Conservation (phyloP, 2,113 vertebrate species). For the Excalfactoria chinensis region DNA sequence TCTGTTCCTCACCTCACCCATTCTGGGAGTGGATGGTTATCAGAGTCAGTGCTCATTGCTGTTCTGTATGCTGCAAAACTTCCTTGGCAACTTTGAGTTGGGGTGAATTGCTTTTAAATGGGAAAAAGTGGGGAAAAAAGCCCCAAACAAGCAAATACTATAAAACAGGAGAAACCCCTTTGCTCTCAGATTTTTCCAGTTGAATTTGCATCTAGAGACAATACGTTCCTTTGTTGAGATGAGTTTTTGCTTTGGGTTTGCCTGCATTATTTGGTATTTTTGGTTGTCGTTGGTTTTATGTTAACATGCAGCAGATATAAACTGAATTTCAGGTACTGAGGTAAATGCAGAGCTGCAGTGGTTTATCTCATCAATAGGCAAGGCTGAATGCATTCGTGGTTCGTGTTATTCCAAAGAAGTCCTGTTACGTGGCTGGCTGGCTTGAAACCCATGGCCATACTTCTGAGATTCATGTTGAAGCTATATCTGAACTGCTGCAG, state of each 20-base stretch:
- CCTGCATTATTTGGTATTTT: neutral
- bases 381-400: neutral
- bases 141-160: neutral
- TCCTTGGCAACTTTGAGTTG: neutral
- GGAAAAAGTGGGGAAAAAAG: neutral
- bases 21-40: neutral
- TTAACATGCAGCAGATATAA: neutral
- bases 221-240: neutral
- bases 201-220: neutral
- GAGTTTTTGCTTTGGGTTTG: neutral
- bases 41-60: neutral
- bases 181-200: neutral
- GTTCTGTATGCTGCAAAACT: neutral
- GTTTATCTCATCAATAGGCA: rapidly evolving
- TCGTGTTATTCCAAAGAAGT: neutral
- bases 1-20: neutral
- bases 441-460: neutral
- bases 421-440: neutral
- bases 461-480: neutral
- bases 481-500: neutral
- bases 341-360: neutral
- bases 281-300: neutral
- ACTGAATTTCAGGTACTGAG: neutral
- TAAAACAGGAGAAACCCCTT: neutral
- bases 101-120: neutral